Conservation (phyloP, 2,888 invertebrate genomes). For the Drosophila glabriapex region DNA sequence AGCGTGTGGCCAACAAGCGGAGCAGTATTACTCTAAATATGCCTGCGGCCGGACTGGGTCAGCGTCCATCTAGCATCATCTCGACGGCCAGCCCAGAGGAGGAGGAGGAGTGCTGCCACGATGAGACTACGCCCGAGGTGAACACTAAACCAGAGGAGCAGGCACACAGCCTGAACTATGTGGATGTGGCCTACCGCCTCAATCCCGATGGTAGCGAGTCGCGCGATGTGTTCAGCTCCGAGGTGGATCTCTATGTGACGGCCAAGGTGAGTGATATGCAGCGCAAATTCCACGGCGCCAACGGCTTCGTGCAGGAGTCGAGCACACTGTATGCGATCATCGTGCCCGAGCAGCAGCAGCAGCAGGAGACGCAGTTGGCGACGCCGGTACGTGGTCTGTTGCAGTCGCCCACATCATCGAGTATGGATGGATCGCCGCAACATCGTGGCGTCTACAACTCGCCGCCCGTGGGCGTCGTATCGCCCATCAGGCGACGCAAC, state of each 20-base stretch:
- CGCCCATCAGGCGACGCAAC: constrained; percentile 76
- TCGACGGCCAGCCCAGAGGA: constrained; percentile 89
- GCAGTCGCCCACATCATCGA: constrained; percentile 65
- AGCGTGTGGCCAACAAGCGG: constrained; percentile 86
- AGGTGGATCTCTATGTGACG: constrained; percentile 85
- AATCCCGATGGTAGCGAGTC: constrained; percentile 86
- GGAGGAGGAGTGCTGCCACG: constrained; percentile 88
- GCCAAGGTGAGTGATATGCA: constrained; percentile 83
- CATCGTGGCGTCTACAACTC: constrained; percentile 70
- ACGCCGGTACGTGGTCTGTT: constrained; percentile 37
- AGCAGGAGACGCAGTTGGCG: constrained; percentile 50
- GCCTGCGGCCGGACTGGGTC: constrained; percentile 88
- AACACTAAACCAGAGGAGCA: constrained; percentile 83
- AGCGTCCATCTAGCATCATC: constrained; percentile 89
- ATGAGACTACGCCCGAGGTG: constrained; percentile 89
- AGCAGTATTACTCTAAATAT: constrained; percentile 88
- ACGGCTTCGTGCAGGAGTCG: constrained; percentile 83
- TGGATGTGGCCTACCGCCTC: constrained; percentile 85
- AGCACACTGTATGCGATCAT: constrained; percentile 85
- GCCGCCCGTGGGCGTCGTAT: constrained; percentile 82
- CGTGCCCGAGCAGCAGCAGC: constrained; percentile 79
- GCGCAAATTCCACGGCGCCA: constrained; percentile 83
- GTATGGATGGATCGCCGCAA: constrained; percentile 65
- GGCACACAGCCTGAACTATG: constrained; percentile 83
- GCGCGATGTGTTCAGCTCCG: constrained; percentile 83